phyloP scores from a whole-genome alignment of 2,113 vertebrate genomes.

The Dasyornis broadbenti region DNA sequence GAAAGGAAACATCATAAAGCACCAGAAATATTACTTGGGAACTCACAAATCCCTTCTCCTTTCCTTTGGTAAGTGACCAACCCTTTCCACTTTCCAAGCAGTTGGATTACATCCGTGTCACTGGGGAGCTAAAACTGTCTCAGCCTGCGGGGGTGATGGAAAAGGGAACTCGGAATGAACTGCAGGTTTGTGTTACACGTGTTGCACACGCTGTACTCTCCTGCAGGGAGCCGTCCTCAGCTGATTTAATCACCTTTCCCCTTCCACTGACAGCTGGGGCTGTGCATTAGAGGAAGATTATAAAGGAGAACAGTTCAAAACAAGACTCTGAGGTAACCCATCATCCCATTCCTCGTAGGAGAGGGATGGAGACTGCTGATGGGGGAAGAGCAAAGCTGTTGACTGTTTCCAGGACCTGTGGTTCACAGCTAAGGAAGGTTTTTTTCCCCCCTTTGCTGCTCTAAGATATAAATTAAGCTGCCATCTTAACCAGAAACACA shows the following conservation, averaged over 20 bases:
- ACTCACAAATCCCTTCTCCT: background rate
- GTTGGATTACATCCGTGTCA: fast-evolving
- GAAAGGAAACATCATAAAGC: background rate
- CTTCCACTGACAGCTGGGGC: background rate
- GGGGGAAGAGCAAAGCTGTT: background rate
- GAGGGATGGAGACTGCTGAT: background rate
- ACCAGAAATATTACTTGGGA: background rate
- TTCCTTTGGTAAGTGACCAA: background rate
- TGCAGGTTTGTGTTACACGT: background rate
- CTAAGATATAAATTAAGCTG: background rate
- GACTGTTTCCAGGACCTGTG: background rate
- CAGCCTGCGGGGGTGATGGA: background rate
- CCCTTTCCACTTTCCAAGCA: background rate
- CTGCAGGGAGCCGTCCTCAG: fast-evolving
- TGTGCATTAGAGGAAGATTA: background rate
- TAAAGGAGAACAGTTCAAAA: background rate
- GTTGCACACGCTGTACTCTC: background rate
- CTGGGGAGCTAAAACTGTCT: background rate
- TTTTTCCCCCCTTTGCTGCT: background rate
- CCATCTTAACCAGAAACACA: background rate
- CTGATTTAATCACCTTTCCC: background rate
- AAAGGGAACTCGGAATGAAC: background rate
- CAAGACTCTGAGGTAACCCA: background rate
- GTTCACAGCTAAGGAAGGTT: background rate
- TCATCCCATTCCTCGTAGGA: background rate